phyloP scores from a whole-genome alignment of 2,888 invertebrate genomes.

The Esperia sulphurella region DNA sequence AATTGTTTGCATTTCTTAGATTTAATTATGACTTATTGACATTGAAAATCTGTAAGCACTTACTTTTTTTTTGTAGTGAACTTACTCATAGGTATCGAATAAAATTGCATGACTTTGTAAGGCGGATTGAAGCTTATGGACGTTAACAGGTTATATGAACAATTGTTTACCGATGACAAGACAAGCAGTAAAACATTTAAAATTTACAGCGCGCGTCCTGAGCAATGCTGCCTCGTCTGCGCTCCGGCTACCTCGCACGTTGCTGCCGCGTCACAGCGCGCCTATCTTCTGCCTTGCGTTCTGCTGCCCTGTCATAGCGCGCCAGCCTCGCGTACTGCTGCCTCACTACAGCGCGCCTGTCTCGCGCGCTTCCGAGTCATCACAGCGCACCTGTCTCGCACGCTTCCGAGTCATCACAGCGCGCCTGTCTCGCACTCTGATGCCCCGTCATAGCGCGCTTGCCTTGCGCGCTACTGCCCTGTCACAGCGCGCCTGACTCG shows the following conservation, averaged over 20 bases:
- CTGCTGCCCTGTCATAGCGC: background rate
- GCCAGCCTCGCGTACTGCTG: conserved; percentile 5
- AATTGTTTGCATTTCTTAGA: no score
- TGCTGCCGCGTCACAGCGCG: conserved; percentile 7
- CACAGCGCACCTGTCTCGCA: background rate
- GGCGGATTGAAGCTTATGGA: no score
- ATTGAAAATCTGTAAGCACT: no score
- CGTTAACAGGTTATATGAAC: no score
- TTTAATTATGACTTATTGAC: no score
- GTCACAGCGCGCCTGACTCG: background rate
- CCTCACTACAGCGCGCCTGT: conserved; percentile 1
- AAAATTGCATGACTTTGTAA: no score
- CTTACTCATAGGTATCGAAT: no score
- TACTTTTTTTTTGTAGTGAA: no score
- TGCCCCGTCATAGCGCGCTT: conserved; percentile 3
- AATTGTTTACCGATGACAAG: no score
- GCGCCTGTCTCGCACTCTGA: conserved; percentile 1
- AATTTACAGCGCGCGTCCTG: background rate
- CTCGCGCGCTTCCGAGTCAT: background rate
- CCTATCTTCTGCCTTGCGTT: background rate
- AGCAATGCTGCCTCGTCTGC: conserved; percentile 11
- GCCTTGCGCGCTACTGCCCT: no score
- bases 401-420: background rate
- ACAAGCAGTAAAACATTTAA: no score
- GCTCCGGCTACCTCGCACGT: background rate